A percentile compares a stretch with the other conserved stretches of the same genome.
These are phyloP conservation scores for Osmerus mordax DNA, from an alignment of 2,113 vertebrate genomes.

Conservation along the genomic window DNA sequence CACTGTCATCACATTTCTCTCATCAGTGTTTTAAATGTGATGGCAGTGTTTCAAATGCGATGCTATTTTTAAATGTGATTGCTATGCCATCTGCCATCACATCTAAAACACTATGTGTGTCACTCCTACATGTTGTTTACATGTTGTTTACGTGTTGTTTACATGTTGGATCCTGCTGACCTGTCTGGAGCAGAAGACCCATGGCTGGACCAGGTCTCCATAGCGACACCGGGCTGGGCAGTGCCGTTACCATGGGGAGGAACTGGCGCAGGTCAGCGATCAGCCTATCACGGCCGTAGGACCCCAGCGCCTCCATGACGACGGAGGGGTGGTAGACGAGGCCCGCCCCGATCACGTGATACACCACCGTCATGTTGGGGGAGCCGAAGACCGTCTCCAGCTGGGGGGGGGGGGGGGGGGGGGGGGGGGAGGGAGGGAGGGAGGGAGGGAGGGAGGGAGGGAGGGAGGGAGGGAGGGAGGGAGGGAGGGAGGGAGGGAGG, in stretches of 20 bases:
- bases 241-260: slow-evolving; percentile 81
- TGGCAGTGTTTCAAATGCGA: no score
- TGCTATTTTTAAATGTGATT: no score
- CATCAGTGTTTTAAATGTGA: no score
- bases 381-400: slow-evolving; percentile 86
- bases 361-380: slow-evolving; percentile 87
- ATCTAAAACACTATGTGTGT: no score
- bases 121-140: no score
- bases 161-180: slow-evolving; percentile 64
- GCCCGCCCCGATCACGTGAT: slow-evolving; percentile 81
- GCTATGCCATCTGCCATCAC: no score
- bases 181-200: slow-evolving; percentile 89
- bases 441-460: not conserved
- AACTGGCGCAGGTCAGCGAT: slow-evolving; percentile 86
- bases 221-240: slow-evolving; percentile 78
- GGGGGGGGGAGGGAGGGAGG: no score
- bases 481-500: not conserved
- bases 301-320: slow-evolving; percentile 76
- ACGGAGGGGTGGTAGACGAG: slow-evolving; percentile 83
- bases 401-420: slow-evolving; percentile 56
- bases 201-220: slow-evolving; percentile 82
- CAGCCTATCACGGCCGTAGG: slow-evolving; percentile 83
- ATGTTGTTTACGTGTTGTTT: no score
- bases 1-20: no score
- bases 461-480: not conserved